phyloP scores from a whole-genome alignment of 2,888 invertebrate genomes.

The Stramonita haemastoma region DNA sequence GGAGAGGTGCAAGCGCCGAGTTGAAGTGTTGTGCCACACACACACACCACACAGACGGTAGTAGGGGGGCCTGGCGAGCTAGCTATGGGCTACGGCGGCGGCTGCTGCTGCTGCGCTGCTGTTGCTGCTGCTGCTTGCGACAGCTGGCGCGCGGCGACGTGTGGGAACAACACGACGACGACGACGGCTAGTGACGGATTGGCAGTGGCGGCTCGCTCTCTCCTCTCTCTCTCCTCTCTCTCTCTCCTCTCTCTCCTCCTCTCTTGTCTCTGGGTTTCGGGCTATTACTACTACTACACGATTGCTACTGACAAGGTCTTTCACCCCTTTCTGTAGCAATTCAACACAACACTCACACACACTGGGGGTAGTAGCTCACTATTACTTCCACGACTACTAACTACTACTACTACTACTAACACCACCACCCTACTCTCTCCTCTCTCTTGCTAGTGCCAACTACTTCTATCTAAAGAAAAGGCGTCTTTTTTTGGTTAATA shows the following conservation, averaged over 20 bases:
- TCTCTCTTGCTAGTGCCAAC: too few species aligned
- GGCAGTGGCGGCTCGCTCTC: slow-evolving; percentile 15
- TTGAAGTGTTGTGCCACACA: slow-evolving; percentile 10
- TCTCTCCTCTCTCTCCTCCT: too few species aligned
- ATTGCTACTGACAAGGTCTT: slow-evolving; percentile 32
- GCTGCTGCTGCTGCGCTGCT: not conserved
- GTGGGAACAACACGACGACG: slow-evolving; percentile 4
- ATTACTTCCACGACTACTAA: too few species aligned
- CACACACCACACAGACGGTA: not conserved
- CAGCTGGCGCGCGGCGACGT: slow-evolving; percentile 27
- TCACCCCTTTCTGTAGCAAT: not conserved
- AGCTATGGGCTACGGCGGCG: not conserved
- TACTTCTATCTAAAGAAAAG: too few species aligned
- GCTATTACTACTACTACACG: not conserved
- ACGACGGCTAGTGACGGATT: slow-evolving; percentile 22
- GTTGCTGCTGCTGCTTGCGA: slow-evolving; percentile 28
- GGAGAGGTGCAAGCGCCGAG: not conserved
- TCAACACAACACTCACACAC: too few species aligned
- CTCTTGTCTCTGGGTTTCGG: too few species aligned
- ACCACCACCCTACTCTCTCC: too few species aligned
- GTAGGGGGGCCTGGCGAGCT: not conserved
- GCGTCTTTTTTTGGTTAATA: not conserved
- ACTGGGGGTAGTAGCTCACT: too few species aligned
- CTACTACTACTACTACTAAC: too few species aligned
- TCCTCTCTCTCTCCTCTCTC: not conserved